Evolutionary conservation across 2,113 vertebrate genomes (phyloP), one percentile per base, ranked within the genome.

Genomic region (Phyllostomus hastatus): DNA sequence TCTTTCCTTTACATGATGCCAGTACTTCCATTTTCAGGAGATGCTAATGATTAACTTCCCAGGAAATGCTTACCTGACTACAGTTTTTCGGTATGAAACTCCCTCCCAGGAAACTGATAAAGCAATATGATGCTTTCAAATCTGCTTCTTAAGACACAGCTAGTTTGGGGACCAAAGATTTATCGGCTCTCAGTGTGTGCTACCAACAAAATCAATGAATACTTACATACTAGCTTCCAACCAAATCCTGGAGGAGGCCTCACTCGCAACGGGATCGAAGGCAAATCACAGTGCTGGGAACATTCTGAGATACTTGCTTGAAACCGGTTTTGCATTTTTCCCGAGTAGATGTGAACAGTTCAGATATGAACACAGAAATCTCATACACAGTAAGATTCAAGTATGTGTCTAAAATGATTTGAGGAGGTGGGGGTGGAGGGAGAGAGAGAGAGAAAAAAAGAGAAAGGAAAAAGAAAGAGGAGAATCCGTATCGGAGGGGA

Each of bases 71-170:
- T 97, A 93, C 86, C 94, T 97, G 92, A 72, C 94, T 96, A 93
- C 67, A 93, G 93, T 97, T 98, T 97, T 97, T 96, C 97, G 94
- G 92, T 89, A 89, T 91, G 90, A 95, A 93, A 95, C 76, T 35
- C 83, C 83, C 43, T 97, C 98, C 96, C 94, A 97, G 96, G 96
- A 98, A 97, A 96, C 95, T 67, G 96, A 97, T 91, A 97, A 97
- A 97, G 88, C 96, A 97, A 95, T 91, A 95, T n/a, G 91, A 97
- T 79, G 75, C 97, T 98, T 98, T 97, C 97, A 97, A 95, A 94
- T 90, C 83, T 90, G 26, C 93, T 95, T 96, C 91, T 97, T 90
- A 90, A 88, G 69, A 93, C 35, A 41, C 22, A 82, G 26, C 52
- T 46, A 43, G 90, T 97, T 97, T 97, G 97, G 95, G 96, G 95